A percentile compares a stretch with the other conserved stretches of the same genome.
These are phyloP conservation scores for Sebastes umbrosus DNA, from an alignment of 2,797 vertebrate species.

Conservation along the genomic window DNA sequence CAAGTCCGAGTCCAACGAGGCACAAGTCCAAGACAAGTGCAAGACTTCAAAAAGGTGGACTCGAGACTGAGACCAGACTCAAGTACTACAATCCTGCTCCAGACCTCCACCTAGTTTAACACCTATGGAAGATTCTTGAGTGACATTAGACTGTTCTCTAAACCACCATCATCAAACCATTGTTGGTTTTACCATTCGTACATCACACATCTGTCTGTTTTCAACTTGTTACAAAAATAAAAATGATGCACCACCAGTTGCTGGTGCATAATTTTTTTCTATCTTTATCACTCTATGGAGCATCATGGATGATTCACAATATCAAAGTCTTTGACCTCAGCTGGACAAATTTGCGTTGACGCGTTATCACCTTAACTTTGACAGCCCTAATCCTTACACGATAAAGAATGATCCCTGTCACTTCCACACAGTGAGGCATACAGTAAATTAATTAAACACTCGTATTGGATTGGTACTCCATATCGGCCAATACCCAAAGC, in stretches of 20 bases:
- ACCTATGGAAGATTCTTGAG: not conserved
- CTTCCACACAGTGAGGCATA: not conserved
- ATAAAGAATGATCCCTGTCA: too few species aligned
- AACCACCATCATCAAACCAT: not conserved
- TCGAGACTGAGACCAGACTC: too few species aligned
- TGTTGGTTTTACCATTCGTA: not conserved
- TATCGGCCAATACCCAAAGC: not conserved
- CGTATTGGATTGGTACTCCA: not conserved
- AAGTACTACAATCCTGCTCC: too few species aligned
- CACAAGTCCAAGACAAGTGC: too few species aligned
- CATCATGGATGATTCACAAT: not conserved
- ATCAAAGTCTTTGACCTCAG: not conserved
- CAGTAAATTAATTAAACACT: not conserved
- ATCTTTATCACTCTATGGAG: not conserved
- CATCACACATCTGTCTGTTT: not conserved
- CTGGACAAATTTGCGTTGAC: not conserved
- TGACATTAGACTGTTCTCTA: not conserved
- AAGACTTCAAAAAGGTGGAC: too few species aligned
- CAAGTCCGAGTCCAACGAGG: too few species aligned
- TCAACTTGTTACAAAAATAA: not conserved
- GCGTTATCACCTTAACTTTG: too few species aligned
- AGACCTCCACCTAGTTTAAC: not conserved
- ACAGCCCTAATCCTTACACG: too few species aligned
- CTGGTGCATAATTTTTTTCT: not conserved
- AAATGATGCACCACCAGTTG: not conserved